Evolutionary conservation across 2,113 vertebrate species (phyloP).

Genomic region (Perca schrenkii): DNA sequence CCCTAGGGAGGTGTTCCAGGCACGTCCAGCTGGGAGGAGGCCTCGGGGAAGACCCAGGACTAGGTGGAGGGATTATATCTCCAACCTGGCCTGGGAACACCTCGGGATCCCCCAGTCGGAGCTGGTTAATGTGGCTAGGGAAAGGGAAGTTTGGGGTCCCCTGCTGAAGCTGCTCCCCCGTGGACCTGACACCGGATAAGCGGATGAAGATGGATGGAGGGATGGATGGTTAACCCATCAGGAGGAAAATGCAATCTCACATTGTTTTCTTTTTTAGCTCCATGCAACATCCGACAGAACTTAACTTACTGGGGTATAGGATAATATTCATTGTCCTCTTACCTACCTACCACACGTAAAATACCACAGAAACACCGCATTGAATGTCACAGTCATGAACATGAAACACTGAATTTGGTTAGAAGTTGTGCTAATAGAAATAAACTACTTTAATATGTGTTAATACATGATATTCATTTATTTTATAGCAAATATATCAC

Average conservation of each 20-base stretch:
- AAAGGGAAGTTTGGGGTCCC: too few relatives aligned
- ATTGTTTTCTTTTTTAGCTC: background rate
- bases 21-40: too few relatives aligned
- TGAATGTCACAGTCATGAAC: background rate
- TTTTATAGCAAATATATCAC: background rate
- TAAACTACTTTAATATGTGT: background rate
- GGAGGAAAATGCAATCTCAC: conserved; percentile 11
- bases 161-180: too few relatives aligned
- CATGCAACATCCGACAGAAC: background rate
- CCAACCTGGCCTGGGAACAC: too few relatives aligned
- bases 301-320: background rate
- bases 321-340: background rate
- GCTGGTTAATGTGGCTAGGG: too few relatives aligned
- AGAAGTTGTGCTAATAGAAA: background rate
- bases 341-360: background rate
- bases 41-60: too few relatives aligned
- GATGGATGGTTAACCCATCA: conserved; percentile 19
- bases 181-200: too few relatives aligned
- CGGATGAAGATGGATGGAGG: too few relatives aligned
- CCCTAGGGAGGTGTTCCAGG: too few relatives aligned
- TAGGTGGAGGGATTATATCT: too few relatives aligned
- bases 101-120: too few relatives aligned
- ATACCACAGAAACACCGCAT: background rate
- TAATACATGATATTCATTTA: background rate
- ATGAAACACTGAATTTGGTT: background rate